Percentiles rank a stretch among this genome's conserved stretches.
phyloP scores from a whole-genome alignment of 1,140 invertebrate genomes.

The Aphis gossypii region DNA sequence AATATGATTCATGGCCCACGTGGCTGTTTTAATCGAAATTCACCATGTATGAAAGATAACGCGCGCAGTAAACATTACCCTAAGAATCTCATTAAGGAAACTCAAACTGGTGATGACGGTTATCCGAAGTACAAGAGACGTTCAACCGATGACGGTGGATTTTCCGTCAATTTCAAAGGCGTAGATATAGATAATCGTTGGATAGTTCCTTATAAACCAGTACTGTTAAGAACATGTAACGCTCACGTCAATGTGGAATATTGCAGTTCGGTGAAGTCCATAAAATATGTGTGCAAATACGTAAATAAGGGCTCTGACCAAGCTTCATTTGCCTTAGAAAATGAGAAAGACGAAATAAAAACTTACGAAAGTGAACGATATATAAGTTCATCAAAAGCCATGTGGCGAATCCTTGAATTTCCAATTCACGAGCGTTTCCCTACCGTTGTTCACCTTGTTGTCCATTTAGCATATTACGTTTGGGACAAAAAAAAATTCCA shows the following conservation, averaged over 20 bases:
- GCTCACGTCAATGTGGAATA: background rate
- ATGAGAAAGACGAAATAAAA: background rate
- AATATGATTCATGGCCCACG: slow-evolving; percentile 67
- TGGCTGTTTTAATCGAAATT: slow-evolving; percentile 64
- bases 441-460: slow-evolving; percentile 56
- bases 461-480: slow-evolving; percentile 58
- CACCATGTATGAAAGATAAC: too few species aligned
- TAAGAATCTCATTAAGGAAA: too few species aligned
- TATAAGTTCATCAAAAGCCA: background rate
- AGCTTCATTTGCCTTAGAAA: background rate
- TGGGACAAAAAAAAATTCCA: slow-evolving; percentile 56
- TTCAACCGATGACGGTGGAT: background rate
- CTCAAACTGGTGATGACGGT: background rate
- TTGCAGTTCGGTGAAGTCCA: background rate
- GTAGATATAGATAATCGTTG: background rate
- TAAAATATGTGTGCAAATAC: background rate
- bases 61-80: too few species aligned
- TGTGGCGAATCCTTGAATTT: background rate
- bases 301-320: background rate
- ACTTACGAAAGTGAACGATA: background rate
- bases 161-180: background rate
- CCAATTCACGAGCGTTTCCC: background rate
- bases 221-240: background rate
- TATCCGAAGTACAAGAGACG: background rate
- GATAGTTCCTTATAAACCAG: background rate